Conservation (phyloP, 2,888 invertebrate species). For the Lymantria monacha region DNA sequence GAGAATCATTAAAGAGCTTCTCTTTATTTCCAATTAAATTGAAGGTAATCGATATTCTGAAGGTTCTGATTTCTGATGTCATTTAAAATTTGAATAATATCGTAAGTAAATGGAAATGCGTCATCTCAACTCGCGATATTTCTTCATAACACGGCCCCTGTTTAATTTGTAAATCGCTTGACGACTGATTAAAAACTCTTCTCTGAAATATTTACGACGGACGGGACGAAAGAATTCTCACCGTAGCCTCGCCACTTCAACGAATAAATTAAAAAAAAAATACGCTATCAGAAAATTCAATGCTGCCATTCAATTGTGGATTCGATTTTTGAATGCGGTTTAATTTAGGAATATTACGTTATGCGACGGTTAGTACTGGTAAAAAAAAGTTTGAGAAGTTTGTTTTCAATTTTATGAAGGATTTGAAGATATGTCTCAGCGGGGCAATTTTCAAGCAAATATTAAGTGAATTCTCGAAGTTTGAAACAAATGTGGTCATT, state of each 20-base stretch:
- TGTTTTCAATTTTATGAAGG: too few relatives aligned
- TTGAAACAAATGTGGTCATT: too few relatives aligned
- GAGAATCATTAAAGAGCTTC: too few relatives aligned
- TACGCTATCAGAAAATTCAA: slow-evolving; percentile 15
- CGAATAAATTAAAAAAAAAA: slow-evolving; percentile 34
- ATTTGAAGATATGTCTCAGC: too few relatives aligned
- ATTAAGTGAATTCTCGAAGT: too few relatives aligned
- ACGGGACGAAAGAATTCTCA: slow-evolving; percentile 34
- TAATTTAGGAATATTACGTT: slow-evolving; percentile 8
- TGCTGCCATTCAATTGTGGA: slow-evolving; percentile 21
- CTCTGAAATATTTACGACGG: slow-evolving; percentile 72
- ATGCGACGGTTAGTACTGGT: slow-evolving; percentile 7
- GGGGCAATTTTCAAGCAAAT: too few relatives aligned
- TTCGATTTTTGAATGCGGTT: slow-evolving; percentile 17
- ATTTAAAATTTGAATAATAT: not conserved
- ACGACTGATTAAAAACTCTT: slow-evolving; percentile 81
- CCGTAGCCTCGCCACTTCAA: slow-evolving; percentile 29
- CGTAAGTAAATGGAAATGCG: slow-evolving; percentile 43
- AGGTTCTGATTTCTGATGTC: too few relatives aligned
- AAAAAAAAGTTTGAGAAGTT: slow-evolving; percentile 17
- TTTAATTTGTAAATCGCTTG: slow-evolving; percentile 82
- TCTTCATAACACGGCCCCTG: slow-evolving; percentile 78
- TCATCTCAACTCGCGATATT: slow-evolving; percentile 58
- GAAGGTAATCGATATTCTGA: too few relatives aligned
- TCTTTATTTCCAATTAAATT: too few relatives aligned